A percentile compares a stretch with the other conserved stretches of the same genome.
Conservation (phyloP, 2,888 invertebrate genomes). For the Sminthurinus aureus region DNA sequence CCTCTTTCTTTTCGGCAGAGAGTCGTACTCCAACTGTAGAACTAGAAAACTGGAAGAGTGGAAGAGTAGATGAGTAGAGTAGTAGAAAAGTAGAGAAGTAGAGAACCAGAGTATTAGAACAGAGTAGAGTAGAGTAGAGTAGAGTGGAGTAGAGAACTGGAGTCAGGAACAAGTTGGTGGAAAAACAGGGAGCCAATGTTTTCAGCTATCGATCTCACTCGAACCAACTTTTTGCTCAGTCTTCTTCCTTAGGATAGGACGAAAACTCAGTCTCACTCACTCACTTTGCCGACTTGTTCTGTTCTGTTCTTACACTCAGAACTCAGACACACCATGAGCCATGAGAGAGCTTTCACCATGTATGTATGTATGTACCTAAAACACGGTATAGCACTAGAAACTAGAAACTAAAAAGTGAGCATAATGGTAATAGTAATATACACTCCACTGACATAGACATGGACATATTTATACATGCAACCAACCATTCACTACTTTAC, state of each 20-base stretch:
- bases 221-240: neutral
- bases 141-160: neutral
- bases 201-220: conserved; percentile 46
- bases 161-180: conserved; percentile 17
- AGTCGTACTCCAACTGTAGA: neutral
- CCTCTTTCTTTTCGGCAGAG: neutral
- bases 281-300: neutral
- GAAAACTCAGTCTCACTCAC: neutral
- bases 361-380: neutral
- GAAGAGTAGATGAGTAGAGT: too few species aligned
- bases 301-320: neutral
- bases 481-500: too few species aligned
- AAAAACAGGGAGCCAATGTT: conserved; percentile 43
- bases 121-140: neutral
- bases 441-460: neutral
- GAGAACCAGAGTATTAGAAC: neutral
- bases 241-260: neutral
- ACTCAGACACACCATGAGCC: neutral
- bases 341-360: conserved; percentile 2
- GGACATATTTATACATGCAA: neutral
- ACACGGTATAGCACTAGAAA: neutral
- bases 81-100: neutral
- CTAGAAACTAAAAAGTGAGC: neutral
- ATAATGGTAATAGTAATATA: neutral
- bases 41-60: too few species aligned